These are phyloP conservation scores for Potamilus streckersoni DNA, from an alignment of 1,140 invertebrate genomes.

Conservation along the genomic window DNA sequence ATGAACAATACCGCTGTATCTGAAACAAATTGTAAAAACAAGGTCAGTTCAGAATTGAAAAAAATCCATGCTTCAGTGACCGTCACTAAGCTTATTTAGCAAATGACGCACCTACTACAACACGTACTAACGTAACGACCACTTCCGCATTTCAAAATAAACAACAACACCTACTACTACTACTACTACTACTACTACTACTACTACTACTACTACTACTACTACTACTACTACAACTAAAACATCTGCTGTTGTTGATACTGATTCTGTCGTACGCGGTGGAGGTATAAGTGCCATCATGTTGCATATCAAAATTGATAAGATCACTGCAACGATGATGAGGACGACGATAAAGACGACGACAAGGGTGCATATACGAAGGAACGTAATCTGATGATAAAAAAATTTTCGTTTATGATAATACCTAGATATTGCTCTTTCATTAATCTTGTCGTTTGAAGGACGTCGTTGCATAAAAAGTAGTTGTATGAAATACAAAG, in stretches of 20 bases:
- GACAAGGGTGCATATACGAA: too few species aligned
- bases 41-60: too few species aligned
- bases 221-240: slow-evolving; percentile 6
- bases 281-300: not conserved
- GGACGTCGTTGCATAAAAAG: too few species aligned
- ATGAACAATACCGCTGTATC: too few species aligned
- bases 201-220: slow-evolving; percentile 11
- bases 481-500: too few species aligned
- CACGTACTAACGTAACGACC: not conserved
- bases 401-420: too few species aligned
- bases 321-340: not conserved
- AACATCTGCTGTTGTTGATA: not conserved
- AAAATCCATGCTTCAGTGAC: too few species aligned
- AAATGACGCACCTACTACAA: not conserved
- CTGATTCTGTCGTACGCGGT: not conserved
- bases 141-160: not conserved
- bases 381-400: too few species aligned
- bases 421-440: too few species aligned
- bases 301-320: not conserved
- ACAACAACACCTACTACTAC: slow-evolving; percentile 11
- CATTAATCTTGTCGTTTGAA: too few species aligned
- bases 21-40: too few species aligned
- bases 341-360: not conserved
- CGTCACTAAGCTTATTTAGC: not conserved
- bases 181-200: not conserved